Evolutionary conservation across 1,140 invertebrate species (phyloP).

Genomic region (Gonatopus flavifemur): DNA sequence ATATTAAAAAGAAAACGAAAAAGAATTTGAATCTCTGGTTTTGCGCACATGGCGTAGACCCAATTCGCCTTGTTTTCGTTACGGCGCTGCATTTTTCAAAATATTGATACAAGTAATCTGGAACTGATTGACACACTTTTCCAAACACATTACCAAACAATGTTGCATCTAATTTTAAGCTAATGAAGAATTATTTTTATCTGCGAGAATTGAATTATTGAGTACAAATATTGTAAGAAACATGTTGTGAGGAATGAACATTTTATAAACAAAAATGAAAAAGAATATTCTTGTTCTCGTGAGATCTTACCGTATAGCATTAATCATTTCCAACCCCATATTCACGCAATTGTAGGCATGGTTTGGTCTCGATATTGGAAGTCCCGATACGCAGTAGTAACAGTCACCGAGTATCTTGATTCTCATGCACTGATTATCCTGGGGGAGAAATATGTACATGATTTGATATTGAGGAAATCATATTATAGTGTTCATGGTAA

Average conservation of each 20-base stretch:
- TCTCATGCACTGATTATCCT: conserved; percentile 94
- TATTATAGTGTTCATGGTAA: no score
- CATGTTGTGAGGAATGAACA: background rate
- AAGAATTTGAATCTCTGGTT: no score
- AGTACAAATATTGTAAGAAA: background rate
- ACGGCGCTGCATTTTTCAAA: no score
- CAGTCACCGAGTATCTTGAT: conserved; percentile 96
- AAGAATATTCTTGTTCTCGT: conserved; percentile 5
- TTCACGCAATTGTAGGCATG: conserved; percentile 95
- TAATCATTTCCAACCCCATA: conserved; percentile 96
- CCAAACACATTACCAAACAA: no score
- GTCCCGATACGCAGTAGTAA: conserved; percentile 94
- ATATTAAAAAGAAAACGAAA: no score
- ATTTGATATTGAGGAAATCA: no score
- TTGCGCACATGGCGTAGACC: no score
- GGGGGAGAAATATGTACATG: conserved; percentile 47
- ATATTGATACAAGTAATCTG: no score
- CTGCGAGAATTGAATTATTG: background rate
- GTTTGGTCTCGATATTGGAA: conserved; percentile 88
- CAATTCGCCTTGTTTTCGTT: no score
- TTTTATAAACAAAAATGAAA: background rate
- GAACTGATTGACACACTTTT: no score
- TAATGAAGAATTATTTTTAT: no score
- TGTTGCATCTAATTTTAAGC: no score
- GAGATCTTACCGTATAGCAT: conserved; percentile 78